Evolutionary conservation across 1,140 invertebrate genomes (phyloP).

Genomic region (Euschistus heros): DNA sequence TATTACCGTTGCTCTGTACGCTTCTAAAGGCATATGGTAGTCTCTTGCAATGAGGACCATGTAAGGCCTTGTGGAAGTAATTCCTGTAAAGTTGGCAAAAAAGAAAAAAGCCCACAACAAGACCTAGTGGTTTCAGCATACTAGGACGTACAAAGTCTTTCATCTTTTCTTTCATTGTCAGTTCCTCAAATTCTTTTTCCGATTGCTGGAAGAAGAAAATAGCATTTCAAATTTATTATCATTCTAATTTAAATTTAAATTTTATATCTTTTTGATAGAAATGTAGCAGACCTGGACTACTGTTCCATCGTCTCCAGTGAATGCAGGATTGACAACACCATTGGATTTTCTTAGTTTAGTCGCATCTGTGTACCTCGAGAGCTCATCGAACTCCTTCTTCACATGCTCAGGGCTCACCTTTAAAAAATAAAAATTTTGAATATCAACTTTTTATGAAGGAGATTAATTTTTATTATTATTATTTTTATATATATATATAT

Average conservation of each 20-base stretch:
- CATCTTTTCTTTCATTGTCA: constrained; percentile 7
- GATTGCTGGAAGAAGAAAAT: constrained; percentile 1
- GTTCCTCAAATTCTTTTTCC: background rate
- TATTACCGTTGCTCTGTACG: constrained; percentile 38
- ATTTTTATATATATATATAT: no score
- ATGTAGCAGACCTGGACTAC: constrained; percentile 11
- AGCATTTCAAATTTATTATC: background rate
- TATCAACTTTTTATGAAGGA: no score
- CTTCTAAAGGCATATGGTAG: constrained; percentile 38
- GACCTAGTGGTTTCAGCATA: constrained; percentile 31
- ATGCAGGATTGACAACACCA: constrained; percentile 4
- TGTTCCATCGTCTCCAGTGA: constrained; percentile 13
- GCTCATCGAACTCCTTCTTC: constrained; percentile 2
- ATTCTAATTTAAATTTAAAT: background rate
- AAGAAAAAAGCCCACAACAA: constrained; percentile 41
- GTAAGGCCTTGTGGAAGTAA: constrained; percentile 47
- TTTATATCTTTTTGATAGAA: background rate
- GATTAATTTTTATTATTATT: no score
- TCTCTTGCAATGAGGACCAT: constrained; percentile 42
- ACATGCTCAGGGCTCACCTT: constrained; percentile 9
- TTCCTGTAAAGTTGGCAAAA: constrained; percentile 40
- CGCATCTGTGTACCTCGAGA: background rate
- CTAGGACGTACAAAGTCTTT: constrained; percentile 20
- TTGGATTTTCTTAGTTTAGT: constrained; percentile 10
- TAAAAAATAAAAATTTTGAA: background rate